Evolutionary conservation across 2,113 vertebrate genomes (phyloP), one percentile per base, ranked within the genome.

Genomic region (Urocynchramus pylzowi): DNA sequence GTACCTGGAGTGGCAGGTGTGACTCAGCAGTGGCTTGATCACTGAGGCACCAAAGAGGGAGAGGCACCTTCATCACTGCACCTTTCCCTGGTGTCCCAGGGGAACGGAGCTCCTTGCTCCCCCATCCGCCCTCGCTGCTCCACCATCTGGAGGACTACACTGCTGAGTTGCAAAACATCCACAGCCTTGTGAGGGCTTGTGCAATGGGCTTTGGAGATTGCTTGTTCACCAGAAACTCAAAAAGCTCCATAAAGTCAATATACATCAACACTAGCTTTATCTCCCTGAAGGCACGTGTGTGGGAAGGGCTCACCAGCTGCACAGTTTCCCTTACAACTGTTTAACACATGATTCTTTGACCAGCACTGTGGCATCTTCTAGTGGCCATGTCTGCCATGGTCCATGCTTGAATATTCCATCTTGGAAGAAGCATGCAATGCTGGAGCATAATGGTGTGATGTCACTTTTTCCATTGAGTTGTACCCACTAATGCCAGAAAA

Each of bases 61-160:
- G 76, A 41, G 28, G 28, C 11, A 16, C 31, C 17, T 87, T 71
- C 3, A 3, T 26, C 59, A 19, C 33, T 11, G 37, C 5, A 2
- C 17, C 61, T 39, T 52, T 45, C 16, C 49, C 41, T 57, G 39
- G 23, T 61, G 53, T 60, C 0, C 0, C 33, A 54, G 74, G 64
- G 45, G 14, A 88, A 19, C 1, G 1, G 87, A 82, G 24, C 13
- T 54, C 16, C 30, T 61, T 24, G 42, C 31, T 42, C 9, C 42
- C 19, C 21, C 1, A 0, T 6, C 49, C 0, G 0, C 16, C 41
- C 64, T 65, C 1, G 0, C 45, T 8, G 37, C 63, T 35, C 59
- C 28, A 52, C 19, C 47, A 15, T 22, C 17, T 12, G 1, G 6
- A 78, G 52, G 49, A 54, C 27, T 33, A 2, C 56, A 49, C 24